These are phyloP conservation scores for Sphecodes monilicornis DNA, from an alignment of 2,888 invertebrate genomes.

Conservation along the genomic window DNA sequence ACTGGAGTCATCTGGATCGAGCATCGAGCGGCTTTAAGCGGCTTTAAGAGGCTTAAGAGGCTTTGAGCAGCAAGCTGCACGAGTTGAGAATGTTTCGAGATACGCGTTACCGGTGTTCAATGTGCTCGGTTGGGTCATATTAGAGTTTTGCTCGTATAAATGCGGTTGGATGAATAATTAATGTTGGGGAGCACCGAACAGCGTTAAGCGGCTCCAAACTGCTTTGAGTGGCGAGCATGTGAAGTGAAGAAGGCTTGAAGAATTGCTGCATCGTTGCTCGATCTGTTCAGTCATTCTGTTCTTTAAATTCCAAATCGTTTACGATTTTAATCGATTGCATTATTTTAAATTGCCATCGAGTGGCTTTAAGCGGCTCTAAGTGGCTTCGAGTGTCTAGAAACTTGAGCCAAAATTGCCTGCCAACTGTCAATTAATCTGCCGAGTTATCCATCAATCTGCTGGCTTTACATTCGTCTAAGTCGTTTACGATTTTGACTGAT, in stretches of 20 bases:
- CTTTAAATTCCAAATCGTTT: no score
- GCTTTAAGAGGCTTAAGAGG: neutral
- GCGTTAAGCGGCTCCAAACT: neutral
- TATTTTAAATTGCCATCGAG: no score
- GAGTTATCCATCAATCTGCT: no score
- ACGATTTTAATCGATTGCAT: neutral
- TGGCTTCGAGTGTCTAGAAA: no score
- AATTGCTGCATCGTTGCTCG: neutral
- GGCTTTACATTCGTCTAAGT: no score
- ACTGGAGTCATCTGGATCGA: neutral
- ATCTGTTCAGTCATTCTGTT: no score
- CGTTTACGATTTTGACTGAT: no score
- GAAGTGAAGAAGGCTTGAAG: neutral
- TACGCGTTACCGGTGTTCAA: neutral
- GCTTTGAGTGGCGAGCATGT: neutral
- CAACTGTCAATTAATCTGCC: no score
- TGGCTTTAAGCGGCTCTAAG: no score
- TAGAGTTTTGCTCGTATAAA: neutral
- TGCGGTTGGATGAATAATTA: neutral
- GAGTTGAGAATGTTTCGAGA: neutral
- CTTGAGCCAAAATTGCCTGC: no score
- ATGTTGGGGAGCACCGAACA: neutral
- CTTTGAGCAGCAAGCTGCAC: neutral
- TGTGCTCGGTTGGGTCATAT: neutral
- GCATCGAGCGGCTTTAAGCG: neutral